Conservation (phyloP, 2,797 vertebrate species). For the Microctenopoma stevenorrisi region DNA sequence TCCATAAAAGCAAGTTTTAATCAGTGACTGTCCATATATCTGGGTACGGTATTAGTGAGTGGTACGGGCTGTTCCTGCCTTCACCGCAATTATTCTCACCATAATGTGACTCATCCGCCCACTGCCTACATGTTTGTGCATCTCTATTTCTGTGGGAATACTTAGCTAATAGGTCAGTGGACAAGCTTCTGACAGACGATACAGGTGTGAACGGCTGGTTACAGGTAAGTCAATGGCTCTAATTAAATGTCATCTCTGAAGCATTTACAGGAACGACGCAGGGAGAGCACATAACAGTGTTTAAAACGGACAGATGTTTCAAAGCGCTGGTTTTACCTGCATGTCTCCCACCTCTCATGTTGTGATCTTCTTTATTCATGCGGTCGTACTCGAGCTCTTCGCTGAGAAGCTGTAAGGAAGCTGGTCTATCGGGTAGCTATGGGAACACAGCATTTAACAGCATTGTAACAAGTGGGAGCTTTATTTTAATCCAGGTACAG, state of each 20-base stretch:
- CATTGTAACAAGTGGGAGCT: constrained; percentile 4
- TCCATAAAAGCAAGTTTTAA: neutral
- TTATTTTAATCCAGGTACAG: constrained; percentile 20
- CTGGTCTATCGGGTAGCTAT: constrained; percentile 30
- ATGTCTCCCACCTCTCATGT: neutral
- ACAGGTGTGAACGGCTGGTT: constrained; percentile 21
- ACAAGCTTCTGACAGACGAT: constrained; percentile 22
- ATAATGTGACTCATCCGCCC: neutral
- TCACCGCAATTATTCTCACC: constrained; percentile 6
- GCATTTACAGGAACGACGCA: constrained; percentile 23
- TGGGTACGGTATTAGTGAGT: neutral
- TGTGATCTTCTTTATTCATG: neutral
- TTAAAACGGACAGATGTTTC: constrained; percentile 21
- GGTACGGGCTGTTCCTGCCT: neutral
- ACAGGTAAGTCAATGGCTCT: constrained; percentile 38
- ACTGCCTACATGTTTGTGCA: neutral
- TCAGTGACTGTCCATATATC: neutral
- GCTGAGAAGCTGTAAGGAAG: neutral
- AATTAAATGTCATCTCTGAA: constrained; percentile 38
- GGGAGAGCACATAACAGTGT: constrained; percentile 1
- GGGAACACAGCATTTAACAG: constrained; percentile 36
- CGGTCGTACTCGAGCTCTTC: neutral
- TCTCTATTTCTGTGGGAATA: constrained; percentile 11
- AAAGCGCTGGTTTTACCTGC: constrained; percentile 21
- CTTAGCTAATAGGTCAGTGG: constrained; percentile 27